These are phyloP conservation scores for Neoaliturus tenellus DNA, from an alignment of 2,888 invertebrate genomes.

Conservation along the genomic window DNA sequence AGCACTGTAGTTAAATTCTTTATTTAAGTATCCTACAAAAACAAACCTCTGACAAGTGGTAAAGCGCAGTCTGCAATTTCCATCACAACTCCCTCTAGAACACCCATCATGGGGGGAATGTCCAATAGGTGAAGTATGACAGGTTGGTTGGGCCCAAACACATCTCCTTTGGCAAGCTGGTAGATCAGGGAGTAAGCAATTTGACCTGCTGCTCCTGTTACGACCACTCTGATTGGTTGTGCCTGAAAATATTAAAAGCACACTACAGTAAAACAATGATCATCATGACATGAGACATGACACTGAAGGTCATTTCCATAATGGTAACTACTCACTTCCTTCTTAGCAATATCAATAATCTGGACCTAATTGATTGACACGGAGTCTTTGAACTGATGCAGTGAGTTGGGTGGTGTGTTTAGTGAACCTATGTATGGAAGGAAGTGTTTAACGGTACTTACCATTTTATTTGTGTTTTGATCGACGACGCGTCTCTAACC, in stretches of 20 bases:
- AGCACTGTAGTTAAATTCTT: no score
- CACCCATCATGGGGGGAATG: constrained; percentile 96
- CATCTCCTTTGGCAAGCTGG: constrained; percentile 96
- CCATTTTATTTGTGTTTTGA: constrained; percentile 49
- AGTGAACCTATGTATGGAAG: background rate
- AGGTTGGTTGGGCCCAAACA: constrained; percentile 93
- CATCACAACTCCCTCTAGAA: constrained; percentile 99
- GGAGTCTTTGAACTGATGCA: constrained; percentile 51
- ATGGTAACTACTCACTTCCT: constrained; percentile 58
- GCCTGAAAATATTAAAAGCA: constrained; percentile 75
- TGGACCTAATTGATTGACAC: constrained; percentile 56
- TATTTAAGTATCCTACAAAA: constrained; percentile 65
- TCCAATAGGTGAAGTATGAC: constrained; percentile 94
- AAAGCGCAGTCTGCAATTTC: constrained; percentile 97
- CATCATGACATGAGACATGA: constrained; percentile 50
- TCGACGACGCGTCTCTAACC: background rate
- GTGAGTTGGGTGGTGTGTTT: constrained; percentile 30
- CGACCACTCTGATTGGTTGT: constrained; percentile 93
- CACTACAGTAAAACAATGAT: constrained; percentile 33
- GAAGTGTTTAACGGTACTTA: constrained; percentile 36
- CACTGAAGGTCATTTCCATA: constrained; percentile 60
- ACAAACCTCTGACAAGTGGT: constrained; percentile 84
- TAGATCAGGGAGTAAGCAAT: constrained; percentile 98
- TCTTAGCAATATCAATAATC: constrained; percentile 58
- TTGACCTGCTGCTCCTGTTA: constrained; percentile 99